Percentiles rank a stretch among this genome's conserved stretches.
Evolutionary conservation across 2,113 vertebrate genomes (phyloP).

Genomic region (Dolichallabes microphthalmus): DNA sequence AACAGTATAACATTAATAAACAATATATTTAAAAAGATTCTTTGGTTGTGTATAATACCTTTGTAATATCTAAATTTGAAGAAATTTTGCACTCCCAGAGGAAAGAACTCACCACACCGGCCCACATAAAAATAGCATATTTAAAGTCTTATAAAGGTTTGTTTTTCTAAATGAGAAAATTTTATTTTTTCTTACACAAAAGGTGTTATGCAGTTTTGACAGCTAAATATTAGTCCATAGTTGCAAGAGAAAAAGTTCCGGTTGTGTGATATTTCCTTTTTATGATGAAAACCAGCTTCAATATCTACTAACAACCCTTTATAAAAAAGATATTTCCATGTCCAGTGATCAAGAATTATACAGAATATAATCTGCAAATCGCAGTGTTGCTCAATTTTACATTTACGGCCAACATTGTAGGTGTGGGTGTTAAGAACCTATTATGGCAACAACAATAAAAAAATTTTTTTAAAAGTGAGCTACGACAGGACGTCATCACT

Average conservation of each 20-base stretch:
- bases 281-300: not conserved
- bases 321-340: not conserved
- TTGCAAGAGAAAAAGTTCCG: not conserved
- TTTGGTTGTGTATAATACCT: not conserved
- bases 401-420: not conserved
- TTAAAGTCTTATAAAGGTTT: not conserved
- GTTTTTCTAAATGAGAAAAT: not conserved
- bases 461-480: not conserved
- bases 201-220: not conserved
- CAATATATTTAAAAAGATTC: too few species aligned
- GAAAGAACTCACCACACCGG: not conserved
- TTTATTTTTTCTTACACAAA: too few species aligned
- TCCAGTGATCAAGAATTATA: not conserved
- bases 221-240: not conserved
- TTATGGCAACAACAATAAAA: not conserved
- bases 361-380: not conserved
- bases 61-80: not conserved
- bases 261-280: not conserved
- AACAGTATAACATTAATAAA: not conserved
- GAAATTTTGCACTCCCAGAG: not conserved
- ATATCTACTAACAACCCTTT: not conserved
- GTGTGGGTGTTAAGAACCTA: not conserved
- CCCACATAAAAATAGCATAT: not conserved
- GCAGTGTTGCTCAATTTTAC: not conserved
- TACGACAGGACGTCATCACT: not conserved